Evolutionary conservation across 2,888 invertebrate species (phyloP).

Genomic region (Harpalus rufipes): DNA sequence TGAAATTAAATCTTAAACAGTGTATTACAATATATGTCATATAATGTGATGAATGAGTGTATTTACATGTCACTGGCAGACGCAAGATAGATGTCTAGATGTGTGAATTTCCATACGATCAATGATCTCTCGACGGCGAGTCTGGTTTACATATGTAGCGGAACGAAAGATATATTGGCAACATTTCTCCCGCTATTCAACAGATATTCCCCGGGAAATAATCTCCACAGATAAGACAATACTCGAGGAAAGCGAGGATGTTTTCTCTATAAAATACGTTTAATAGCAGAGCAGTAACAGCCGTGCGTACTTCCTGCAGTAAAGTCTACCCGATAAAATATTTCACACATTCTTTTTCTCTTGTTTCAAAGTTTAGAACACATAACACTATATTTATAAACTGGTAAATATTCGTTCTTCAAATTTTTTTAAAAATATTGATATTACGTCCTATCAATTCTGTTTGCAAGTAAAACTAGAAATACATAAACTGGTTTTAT

Average conservation of each 20-base stretch:
- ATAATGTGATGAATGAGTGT: constrained; percentile 17
- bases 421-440: too few relatives aligned
- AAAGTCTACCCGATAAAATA: neutral
- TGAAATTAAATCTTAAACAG: constrained; percentile 5
- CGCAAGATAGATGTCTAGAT: constrained; percentile 22
- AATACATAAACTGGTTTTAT: too few relatives aligned
- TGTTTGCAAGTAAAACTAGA: too few relatives aligned
- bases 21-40: constrained; percentile 1
- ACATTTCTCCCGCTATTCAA: constrained; percentile 33
- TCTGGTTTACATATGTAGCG: constrained; percentile 22
- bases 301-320: neutral
- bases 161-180: constrained; percentile 29
- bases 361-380: neutral
- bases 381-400: neutral
- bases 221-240: constrained; percentile 40
- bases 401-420: too few relatives aligned
- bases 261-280: constrained; percentile 59
- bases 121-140: constrained; percentile 29
- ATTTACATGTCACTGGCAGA: constrained; percentile 37
- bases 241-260: neutral
- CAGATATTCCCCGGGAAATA: constrained; percentile 26
- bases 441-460: too few relatives aligned
- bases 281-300: constrained; percentile 40
- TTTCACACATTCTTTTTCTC: neutral
- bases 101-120: constrained; percentile 30